Evolutionary conservation across 2,888 invertebrate genomes (phyloP).

Genomic region (Drosophila barbarae): DNA sequence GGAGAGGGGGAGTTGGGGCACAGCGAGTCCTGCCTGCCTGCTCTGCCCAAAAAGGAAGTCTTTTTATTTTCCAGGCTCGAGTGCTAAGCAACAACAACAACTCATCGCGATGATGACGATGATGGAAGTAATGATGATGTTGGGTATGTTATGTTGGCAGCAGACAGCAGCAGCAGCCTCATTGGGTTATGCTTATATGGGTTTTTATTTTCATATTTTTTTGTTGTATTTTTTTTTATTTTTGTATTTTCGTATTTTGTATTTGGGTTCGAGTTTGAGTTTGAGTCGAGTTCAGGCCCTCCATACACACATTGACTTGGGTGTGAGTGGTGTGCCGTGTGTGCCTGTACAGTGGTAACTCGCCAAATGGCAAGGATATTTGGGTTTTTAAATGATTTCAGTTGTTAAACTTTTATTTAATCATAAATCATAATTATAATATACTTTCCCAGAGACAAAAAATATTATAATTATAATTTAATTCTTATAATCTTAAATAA

Average conservation of each 20-base stretch:
- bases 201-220: conserved; percentile 28
- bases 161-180: conserved; percentile 54
- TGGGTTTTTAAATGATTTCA: background rate
- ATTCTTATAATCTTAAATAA: background rate
- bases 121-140: conserved; percentile 49
- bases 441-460: background rate
- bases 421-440: background rate
- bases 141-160: conserved; percentile 23
- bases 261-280: conserved; percentile 32
- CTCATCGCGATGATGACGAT: conserved; percentile 48
- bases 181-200: conserved; percentile 67
- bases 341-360: conserved; percentile 16
- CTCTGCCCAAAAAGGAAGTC: conserved; percentile 62
- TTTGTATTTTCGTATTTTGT: conserved; percentile 13
- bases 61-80: conserved; percentile 45
- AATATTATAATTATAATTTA: no score
- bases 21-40: conserved; percentile 36
- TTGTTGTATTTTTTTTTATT: background rate
- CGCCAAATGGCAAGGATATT: background rate
- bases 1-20: conserved; percentile 9
- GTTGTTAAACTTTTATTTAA: background rate
- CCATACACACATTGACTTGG: conserved; percentile 10
- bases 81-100: conserved; percentile 39
- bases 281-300: conserved; percentile 29
- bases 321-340: conserved; percentile 19